Evolutionary conservation across 2,113 vertebrate genomes (phyloP).

Genomic region (Thunnus maccoyii): DNA sequence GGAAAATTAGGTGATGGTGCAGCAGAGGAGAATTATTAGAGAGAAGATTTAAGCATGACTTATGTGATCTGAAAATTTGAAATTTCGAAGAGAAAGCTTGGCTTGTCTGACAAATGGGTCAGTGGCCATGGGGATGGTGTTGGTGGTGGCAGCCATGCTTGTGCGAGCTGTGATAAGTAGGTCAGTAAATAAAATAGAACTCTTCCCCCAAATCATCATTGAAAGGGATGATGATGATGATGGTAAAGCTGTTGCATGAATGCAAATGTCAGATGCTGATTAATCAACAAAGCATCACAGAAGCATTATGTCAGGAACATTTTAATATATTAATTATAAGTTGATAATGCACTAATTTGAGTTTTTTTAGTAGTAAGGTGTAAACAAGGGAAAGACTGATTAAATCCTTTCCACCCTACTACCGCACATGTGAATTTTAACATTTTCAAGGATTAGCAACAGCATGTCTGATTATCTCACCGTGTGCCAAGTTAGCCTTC

Average conservation of each 20-base stretch:
- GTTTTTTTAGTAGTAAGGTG: not conserved
- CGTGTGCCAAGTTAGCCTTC: slow-evolving; percentile 28
- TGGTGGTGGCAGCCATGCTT: slow-evolving; percentile 44
- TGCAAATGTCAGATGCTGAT: slow-evolving; percentile 1
- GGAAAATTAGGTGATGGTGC: slow-evolving; percentile 12
- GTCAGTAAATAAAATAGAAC: slow-evolving; percentile 68
- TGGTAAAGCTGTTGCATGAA: not conserved
- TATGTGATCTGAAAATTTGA: slow-evolving; percentile 64
- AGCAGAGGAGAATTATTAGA: slow-evolving; percentile 40
- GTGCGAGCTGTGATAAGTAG: slow-evolving; percentile 61
- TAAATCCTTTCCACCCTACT: not conserved
- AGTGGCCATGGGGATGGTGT: slow-evolving; percentile 59
- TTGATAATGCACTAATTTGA: not conserved
- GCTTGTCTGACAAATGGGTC: slow-evolving; percentile 71
- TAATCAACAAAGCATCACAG: not conserved
- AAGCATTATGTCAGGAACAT: no score
- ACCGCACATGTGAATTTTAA: slow-evolving; percentile 15
- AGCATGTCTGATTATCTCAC: not conserved
- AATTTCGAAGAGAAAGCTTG: slow-evolving; percentile 39
- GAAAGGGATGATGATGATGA: not conserved
- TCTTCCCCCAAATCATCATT: slow-evolving; percentile 16
- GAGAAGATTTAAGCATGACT: slow-evolving; percentile 56
- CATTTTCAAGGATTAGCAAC: slow-evolving; percentile 39
- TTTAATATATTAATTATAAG: not conserved
- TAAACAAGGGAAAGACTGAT: slow-evolving; percentile 5